phyloP scores from a whole-genome alignment of 2,888 invertebrate genomes.

The Desoria tigrina region DNA sequence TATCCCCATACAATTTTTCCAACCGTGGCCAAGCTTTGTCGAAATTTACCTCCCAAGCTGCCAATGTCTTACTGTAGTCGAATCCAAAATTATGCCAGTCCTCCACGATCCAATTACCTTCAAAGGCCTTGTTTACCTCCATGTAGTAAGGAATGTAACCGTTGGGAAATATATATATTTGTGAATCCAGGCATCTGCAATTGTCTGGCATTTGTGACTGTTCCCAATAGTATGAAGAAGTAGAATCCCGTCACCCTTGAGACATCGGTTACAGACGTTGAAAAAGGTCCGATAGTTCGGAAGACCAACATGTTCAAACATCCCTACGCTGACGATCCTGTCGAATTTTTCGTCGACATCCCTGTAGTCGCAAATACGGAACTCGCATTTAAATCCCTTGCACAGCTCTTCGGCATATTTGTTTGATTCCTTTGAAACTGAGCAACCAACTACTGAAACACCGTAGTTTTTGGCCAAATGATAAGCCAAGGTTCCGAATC shows the following conservation, averaged over 20 bases:
- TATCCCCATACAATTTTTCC: slow-evolving; percentile 25
- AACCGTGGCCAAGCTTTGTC: slow-evolving; percentile 34
- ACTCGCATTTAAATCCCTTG: slow-evolving; percentile 9
- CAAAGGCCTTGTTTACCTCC: slow-evolving; percentile 10
- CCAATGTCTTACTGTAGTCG: slow-evolving; percentile 40
- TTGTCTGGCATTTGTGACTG: background rate
- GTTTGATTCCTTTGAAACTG: slow-evolving; percentile 34
- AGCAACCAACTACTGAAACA: slow-evolving; percentile 36
- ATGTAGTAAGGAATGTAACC: slow-evolving; percentile 2
- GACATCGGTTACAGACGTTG: slow-evolving; percentile 15
- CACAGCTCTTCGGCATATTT: slow-evolving; percentile 25
- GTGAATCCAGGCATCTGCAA: slow-evolving; percentile 4
- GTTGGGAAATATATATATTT: slow-evolving; percentile 16
- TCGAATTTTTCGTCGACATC: slow-evolving; percentile 37
- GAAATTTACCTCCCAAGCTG: slow-evolving; percentile 40
- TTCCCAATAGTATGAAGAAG: slow-evolving; percentile 18
- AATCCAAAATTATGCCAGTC: slow-evolving; percentile 46
- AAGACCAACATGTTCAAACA: slow-evolving; percentile 43
- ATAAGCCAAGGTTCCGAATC: slow-evolving; percentile 40
- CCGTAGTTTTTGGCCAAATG: slow-evolving; percentile 37
- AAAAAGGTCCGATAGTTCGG: slow-evolving; percentile 37
- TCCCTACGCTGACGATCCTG: slow-evolving; percentile 39
- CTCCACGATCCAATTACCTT: slow-evolving; percentile 35
- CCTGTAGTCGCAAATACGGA: slow-evolving; percentile 32
- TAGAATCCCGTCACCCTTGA: slow-evolving; percentile 10